phyloP scores from a whole-genome alignment of 2,797 vertebrate species.

The Paguma larvata region DNA sequence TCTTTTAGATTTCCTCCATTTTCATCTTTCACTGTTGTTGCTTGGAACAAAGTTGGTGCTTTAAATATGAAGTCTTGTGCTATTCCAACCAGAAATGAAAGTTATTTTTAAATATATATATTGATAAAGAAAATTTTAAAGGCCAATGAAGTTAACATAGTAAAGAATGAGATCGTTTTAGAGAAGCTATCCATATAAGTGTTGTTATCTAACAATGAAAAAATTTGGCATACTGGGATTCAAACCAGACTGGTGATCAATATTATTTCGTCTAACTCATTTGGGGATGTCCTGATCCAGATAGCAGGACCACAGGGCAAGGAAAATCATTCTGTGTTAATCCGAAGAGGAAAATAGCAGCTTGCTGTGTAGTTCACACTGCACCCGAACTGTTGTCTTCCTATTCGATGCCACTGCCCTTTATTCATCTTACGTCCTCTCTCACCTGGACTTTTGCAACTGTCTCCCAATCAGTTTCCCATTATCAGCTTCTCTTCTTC shows the following conservation, averaged over 20 bases:
- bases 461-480: background rate
- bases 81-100: background rate
- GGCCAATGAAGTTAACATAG: background rate
- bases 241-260: background rate
- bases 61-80: background rate
- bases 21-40: background rate
- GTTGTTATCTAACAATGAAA: background rate
- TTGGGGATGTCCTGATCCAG: background rate
- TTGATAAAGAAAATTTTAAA: background rate
- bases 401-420: background rate
- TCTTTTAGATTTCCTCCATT: background rate
- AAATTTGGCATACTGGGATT: background rate
- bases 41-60: background rate
- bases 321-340: background rate
- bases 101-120: slow-evolving; percentile 15
- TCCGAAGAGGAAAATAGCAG: background rate
- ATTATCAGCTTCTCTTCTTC: background rate
- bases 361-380: too few species aligned
- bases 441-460: background rate
- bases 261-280: background rate
- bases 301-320: background rate
- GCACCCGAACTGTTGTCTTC: too few species aligned
- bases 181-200: background rate
- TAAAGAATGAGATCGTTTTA: background rate
- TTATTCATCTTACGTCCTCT: background rate